Evolutionary conservation across 2,797 vertebrate species (phyloP).

Genomic region (Leucoraja ocellata): DNA sequence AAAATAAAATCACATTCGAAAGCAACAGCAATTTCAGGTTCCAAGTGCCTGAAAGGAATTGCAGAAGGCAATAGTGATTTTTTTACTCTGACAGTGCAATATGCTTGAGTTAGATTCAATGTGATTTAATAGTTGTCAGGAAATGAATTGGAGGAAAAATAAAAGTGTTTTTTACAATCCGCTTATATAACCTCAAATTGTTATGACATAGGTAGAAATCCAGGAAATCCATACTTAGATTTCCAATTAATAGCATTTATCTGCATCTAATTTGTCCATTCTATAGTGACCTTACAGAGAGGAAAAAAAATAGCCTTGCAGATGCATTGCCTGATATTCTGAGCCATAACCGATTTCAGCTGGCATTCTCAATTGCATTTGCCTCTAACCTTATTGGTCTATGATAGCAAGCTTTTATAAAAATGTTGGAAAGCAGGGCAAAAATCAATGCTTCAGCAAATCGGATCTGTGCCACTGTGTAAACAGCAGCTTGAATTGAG

Average conservation of each 20-base stretch:
- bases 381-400: not conserved
- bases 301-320: not conserved
- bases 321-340: not conserved
- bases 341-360: not conserved
- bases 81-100: not conserved
- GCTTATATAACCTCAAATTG: not conserved
- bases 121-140: not conserved
- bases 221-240: not conserved
- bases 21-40: not conserved
- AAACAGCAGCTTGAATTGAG: not conserved
- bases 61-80: conserved; percentile 1
- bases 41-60: not conserved
- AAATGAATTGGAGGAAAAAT: not conserved
- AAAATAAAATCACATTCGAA: not conserved
- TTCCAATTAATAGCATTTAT: not conserved
- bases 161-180: not conserved
- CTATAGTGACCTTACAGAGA: not conserved
- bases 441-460: conserved; percentile 9
- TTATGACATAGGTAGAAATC: conserved; percentile 6
- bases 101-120: conserved; percentile 2
- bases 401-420: not conserved
- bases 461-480: not conserved
- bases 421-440: not conserved
- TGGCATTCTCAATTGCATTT: not conserved
- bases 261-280: not conserved